Base-by-base conservation (phyloP, 1,140 invertebrate genomes). In the Drosophila yakuba region DNA sequence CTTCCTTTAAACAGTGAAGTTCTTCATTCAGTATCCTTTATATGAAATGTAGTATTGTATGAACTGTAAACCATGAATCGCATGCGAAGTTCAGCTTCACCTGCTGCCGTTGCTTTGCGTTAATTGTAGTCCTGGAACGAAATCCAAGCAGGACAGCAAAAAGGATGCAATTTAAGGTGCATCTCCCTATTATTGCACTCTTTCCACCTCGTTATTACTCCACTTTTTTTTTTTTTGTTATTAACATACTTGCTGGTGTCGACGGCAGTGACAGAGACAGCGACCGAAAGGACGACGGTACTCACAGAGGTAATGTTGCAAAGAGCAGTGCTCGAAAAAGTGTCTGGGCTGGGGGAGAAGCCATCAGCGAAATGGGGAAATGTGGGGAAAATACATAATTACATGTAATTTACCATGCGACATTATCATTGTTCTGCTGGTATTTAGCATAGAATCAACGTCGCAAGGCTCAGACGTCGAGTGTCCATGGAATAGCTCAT, bases 401-500 rank as follows among this genome's bases (percentile, higher is more conserved):
- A 71, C 85, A 85, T 81, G 85, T 83, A 89, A 90, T 89, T 89
- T 89, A 79, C 74, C 85, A 85, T 90, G 85, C 85, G 85, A 90
- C 80, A 90, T 89, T 89, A 90, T 90, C 85, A 90, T 89, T 89
- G 80, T 89, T 90, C 85, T 89, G 47, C 44, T 58, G 64, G 63
- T 71, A 69, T 71, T 89, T 89, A 89, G 77, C 84, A 78, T 89
- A 71, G 84, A 86, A 79, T 73, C 79, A 88, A 61, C 72, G 54
- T 45, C 17, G 41, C 67, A 36, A 48, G 63, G 23, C 58, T 58
- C 44, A 52, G 54, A 45, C 32, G 12, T 15, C 52, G 25, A 44
- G 36, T 47, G 57, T 38, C 48, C 48, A 4, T 62, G 43, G 55
- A 62, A 28, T 54, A 39, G 23, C 50, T 54, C 32, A 23, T 17